Conservation (phyloP, 2,888 invertebrate genomes). For the Dynastes hyllus region DNA sequence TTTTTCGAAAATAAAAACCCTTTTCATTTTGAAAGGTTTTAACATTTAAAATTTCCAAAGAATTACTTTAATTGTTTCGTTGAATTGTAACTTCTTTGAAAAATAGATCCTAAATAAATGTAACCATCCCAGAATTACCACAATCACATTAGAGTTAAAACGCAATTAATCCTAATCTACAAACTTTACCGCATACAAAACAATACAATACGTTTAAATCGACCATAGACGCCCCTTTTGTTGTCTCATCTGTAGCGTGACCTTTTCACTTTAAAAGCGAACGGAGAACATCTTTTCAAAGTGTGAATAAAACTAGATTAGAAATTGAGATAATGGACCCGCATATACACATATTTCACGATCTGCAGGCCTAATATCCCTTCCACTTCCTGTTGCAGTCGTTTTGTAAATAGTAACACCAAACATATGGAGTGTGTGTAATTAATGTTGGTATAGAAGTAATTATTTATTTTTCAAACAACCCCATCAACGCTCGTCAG, state of each 20-base stretch:
- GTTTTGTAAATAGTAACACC: constrained; percentile 10
- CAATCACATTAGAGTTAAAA: neutral
- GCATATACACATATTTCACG: constrained; percentile 20
- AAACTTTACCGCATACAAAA: no score
- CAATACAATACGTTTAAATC: no score
- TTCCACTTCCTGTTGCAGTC: constrained; percentile 7
- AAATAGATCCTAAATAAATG: no score
- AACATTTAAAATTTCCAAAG: no score
- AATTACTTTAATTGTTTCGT: no score
- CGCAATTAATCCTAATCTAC: constrained; percentile 5
- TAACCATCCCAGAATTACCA: no score
- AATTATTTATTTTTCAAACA: constrained; percentile 38
- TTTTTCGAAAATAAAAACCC: no score
- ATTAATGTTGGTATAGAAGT: constrained; percentile 11
- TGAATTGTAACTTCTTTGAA: no score
- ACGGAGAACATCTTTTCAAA: neutral
- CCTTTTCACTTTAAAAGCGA: no score
- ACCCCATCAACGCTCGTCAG: constrained; percentile 19
- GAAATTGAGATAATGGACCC: constrained; percentile 25
- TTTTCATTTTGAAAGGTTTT: no score
- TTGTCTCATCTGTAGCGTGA: no score
- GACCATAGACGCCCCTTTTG: no score
- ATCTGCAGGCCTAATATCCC: constrained; percentile 19
- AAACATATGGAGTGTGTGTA: constrained; percentile 1
- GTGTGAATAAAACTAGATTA: constrained; percentile 11